These are phyloP conservation scores for Campoplex nolae DNA, from an alignment of 2,888 invertebrate genomes.

Conservation along the genomic window DNA sequence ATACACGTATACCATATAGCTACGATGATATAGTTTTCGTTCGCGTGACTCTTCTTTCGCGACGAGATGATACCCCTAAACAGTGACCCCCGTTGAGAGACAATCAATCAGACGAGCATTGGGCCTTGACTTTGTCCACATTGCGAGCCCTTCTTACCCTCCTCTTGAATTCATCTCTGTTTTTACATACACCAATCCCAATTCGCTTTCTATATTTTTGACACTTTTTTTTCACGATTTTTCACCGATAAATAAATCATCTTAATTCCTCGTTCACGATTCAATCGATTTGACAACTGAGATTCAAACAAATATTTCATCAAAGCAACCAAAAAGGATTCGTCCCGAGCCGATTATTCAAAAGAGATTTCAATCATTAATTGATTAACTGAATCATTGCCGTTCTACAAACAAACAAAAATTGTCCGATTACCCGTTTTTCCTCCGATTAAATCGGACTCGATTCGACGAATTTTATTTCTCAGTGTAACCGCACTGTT, in stretches of 20 bases:
- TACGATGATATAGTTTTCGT: slow-evolving; percentile 59
- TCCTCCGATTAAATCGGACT: not conserved
- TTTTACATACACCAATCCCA: slow-evolving; percentile 53
- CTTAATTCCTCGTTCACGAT: not conserved
- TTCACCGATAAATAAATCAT: not conserved
- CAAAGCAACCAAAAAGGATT: too few relatives aligned
- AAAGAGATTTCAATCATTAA: too few relatives aligned
- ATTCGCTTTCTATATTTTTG: not conserved
- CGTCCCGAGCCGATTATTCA: not conserved
- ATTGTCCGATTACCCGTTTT: too few relatives aligned
- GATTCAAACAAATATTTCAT: too few relatives aligned
- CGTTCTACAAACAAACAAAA: too few relatives aligned
- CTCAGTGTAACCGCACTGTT: not conserved
- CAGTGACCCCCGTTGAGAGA: slow-evolving; percentile 81
- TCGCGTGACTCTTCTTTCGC: slow-evolving; percentile 71
- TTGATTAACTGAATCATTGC: too few relatives aligned
- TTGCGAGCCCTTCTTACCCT: slow-evolving; percentile 78
- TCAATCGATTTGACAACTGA: too few relatives aligned
- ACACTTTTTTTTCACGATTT: not conserved
- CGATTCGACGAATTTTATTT: too few relatives aligned
- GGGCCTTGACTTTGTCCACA: slow-evolving; percentile 84
- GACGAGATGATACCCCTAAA: slow-evolving; percentile 83
- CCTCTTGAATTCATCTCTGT: slow-evolving; percentile 22
- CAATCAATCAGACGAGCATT: slow-evolving; percentile 84
- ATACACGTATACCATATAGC: not conserved